phyloP scores from a whole-genome alignment of 1,140 invertebrate genomes.

The Ctenoplectra terminalis region DNA sequence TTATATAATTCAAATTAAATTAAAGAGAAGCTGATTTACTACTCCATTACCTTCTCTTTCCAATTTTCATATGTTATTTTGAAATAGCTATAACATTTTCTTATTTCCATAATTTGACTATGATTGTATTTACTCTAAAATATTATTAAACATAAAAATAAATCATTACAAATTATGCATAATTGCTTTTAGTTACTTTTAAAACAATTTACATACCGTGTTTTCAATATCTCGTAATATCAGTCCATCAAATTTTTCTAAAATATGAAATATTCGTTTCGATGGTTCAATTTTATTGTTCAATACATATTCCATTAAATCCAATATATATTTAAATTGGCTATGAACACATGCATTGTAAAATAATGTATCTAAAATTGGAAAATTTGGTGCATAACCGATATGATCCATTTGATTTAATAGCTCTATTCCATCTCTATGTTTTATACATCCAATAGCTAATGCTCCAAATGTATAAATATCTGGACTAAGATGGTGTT shows the following conservation, averaged over 20 bases:
- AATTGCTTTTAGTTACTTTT: background rate
- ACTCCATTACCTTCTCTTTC: background rate
- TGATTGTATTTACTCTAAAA: background rate
- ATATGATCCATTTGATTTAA: slow-evolving; percentile 87
- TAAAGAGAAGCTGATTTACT: background rate
- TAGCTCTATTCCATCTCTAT: slow-evolving; percentile 85
- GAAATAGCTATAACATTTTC: slow-evolving; percentile 4
- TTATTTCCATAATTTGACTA: background rate
- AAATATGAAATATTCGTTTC: slow-evolving; percentile 83
- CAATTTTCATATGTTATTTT: slow-evolving; percentile 12
- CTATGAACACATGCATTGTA: slow-evolving; percentile 83
- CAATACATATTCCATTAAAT: slow-evolving; percentile 87
- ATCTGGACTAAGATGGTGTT: slow-evolving; percentile 86
- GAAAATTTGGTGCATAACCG: slow-evolving; percentile 87
- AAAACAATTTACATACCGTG: slow-evolving; percentile 76
- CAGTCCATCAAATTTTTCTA: slow-evolving; percentile 83
- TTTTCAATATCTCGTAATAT: slow-evolving; percentile 78
- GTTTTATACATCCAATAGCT: slow-evolving; percentile 88
- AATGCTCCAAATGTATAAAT: slow-evolving; percentile 93
- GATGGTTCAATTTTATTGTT: slow-evolving; percentile 85
- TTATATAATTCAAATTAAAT: background rate
- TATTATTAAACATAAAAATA: background rate
- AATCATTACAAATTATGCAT: background rate
- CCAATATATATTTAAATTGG: slow-evolving; percentile 87
- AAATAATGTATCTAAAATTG: slow-evolving; percentile 89